Evolutionary conservation across 2,113 vertebrate species (phyloP), one percentile per base, ranked within the genome.

Genomic region (Triplophysa rosa): DNA sequence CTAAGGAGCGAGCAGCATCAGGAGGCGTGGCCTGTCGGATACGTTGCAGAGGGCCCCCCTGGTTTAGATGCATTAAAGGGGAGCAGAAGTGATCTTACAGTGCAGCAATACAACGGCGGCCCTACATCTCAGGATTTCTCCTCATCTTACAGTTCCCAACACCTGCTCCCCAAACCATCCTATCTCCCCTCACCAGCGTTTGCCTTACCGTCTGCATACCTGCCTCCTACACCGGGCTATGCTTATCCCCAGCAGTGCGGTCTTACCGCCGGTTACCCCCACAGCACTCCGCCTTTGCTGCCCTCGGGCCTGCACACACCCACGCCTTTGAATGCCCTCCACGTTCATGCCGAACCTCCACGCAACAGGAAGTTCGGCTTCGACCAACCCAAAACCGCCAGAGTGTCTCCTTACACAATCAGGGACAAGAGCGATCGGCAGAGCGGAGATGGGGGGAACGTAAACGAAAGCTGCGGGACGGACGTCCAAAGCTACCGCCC

Each of bases 321-420:
- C 47, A 94, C 95, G 3, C 95, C 94, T 17, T 88, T 96, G 68
- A 78, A 68, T 29, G 64, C 40, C 94, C 0, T 90, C 92, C 0
- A 88, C 89, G 65, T 5, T 64, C 21, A 59, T 26, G 42, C 61
- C 13, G 98, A 97, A 90, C 94, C 95, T 79, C 84, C 88, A 1
- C 93, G 94, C 83, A 96, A 96, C 83, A 92, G 95, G 88, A 97
- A 96, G 88, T 95, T 93, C 74, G 90, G 91, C 78, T 96, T 95
- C 7, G 93, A 95, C 87, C 93, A 92, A 73, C 78, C 90, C 85
- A 94, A 95, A 87, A 88, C 88, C 6, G 84, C 87, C 24, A 84
- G 79, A 14, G 85, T 87, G 54, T 63, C 92, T 84, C 8, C 89
- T 9, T 95, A 94, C 81, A 82, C 91, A 64, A 89, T 85, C 66